phyloP scores from a whole-genome alignment of 2,888 invertebrate species.

The Dichetophora obliterata region DNA sequence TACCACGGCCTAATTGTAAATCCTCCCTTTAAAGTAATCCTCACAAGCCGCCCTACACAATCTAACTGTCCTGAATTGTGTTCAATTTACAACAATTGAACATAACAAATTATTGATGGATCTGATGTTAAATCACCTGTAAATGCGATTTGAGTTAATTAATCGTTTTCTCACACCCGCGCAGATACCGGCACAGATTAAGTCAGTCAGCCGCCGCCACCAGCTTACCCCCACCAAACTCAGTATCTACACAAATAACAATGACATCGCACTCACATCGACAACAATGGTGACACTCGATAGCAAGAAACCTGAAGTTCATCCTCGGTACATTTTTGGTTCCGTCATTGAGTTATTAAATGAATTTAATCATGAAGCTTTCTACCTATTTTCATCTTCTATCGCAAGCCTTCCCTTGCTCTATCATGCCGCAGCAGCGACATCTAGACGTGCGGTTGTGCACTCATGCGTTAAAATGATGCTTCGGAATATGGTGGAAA shows the following conservation, averaged over 20 bases:
- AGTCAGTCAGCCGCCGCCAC: not conserved
- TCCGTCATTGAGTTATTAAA: no score
- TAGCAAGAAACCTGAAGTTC: no score
- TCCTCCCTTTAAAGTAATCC: not conserved
- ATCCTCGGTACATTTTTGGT: no score
- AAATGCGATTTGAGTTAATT: conserved; percentile 28
- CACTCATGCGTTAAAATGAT: no score
- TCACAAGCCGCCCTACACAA: not conserved
- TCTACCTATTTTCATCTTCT: no score
- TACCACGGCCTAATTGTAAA: not conserved
- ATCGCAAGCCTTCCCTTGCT: no score
- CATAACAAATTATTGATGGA: conserved; percentile 23
- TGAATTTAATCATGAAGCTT: no score
- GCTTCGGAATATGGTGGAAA: no score
- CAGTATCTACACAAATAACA: not conserved
- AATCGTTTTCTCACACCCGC: not conserved
- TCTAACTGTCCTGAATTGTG: not conserved
- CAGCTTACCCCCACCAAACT: not conserved
- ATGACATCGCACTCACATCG: not conserved
- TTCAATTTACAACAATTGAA: conserved; percentile 8
- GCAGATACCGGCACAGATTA: not conserved
- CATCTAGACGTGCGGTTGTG: no score
- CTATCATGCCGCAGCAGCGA: no score
- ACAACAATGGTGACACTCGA: not conserved
- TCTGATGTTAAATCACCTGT: conserved; percentile 23